phyloP scores from a whole-genome alignment of 2,888 invertebrate genomes.

The Tolmerus cingulatus region DNA sequence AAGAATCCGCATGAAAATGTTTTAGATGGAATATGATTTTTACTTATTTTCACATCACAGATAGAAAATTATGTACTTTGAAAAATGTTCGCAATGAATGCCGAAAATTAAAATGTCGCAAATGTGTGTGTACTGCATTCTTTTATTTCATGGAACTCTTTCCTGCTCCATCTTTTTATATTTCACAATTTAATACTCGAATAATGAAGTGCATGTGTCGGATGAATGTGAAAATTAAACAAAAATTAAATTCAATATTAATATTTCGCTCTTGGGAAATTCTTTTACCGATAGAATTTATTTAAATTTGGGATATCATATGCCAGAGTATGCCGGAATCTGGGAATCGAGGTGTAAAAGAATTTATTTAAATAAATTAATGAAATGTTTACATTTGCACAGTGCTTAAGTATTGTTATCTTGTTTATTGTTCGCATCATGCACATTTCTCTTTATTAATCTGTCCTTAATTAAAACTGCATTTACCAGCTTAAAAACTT shows the following conservation, averaged over 20 bases:
- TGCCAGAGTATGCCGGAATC: neutral
- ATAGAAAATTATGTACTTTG: constrained; percentile 29
- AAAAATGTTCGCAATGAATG: neutral
- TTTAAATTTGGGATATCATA: neutral
- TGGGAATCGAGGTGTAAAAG: neutral
- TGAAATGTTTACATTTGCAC: neutral
- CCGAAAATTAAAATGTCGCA: neutral
- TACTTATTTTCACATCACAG: constrained; percentile 17
- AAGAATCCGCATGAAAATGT: neutral
- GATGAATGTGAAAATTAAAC: neutral
- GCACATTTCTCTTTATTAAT: neutral
- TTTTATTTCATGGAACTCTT: too few species aligned
- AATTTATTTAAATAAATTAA: neutral
- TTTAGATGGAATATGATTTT: constrained; percentile 22
- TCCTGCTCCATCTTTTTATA: neutral
- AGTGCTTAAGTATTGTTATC: neutral
- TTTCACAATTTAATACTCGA: neutral
- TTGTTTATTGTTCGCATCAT: neutral
- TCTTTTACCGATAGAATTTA: neutral
- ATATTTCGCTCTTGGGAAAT: neutral
- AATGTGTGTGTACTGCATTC: neutral
- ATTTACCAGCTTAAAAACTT: neutral
- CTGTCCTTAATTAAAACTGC: neutral
- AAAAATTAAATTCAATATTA: neutral
- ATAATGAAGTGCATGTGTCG: neutral